Percentiles rank a stretch among this genome's conserved stretches.
Conservation (phyloP, 1,140 invertebrate genomes). For the Liolophura sinensis region DNA sequence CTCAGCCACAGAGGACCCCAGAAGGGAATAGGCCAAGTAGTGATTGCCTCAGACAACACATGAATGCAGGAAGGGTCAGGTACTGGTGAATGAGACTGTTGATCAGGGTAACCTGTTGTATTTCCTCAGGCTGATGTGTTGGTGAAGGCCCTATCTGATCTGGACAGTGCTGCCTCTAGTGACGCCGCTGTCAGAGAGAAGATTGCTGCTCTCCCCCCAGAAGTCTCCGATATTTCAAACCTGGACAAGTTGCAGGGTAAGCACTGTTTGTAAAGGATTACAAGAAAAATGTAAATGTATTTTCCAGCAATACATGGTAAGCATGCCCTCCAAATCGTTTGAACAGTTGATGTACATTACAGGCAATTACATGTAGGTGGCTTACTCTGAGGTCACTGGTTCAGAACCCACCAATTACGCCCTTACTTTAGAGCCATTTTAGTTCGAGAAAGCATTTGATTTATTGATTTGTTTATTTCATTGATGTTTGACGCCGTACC, state of each 20-base stretch:
- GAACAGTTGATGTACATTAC: too few species aligned
- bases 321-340: too few species aligned
- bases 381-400: too few species aligned
- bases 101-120: too few species aligned
- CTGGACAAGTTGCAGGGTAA: conserved; percentile 69
- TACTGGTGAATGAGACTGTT: neutral
- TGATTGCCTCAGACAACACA: neutral
- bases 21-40: too few species aligned
- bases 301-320: neutral
- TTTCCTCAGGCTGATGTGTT: conserved; percentile 55
- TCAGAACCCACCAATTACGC: too few species aligned
- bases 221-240: conserved; percentile 89
- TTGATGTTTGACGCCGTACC: too few species aligned
- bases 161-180: conserved; percentile 92
- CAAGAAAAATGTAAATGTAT: neutral
- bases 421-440: too few species aligned
- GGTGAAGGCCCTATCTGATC: conserved; percentile 69
- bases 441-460: too few species aligned
- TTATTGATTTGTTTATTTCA: too few species aligned
- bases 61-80: neutral
- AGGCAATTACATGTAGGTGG: too few species aligned
- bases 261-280: neutral
- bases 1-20: too few species aligned
- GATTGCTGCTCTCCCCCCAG: conserved; percentile 89
- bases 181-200: conserved; percentile 90